Conservation (phyloP, 2,888 invertebrate genomes). For the Cetonia aurata region DNA sequence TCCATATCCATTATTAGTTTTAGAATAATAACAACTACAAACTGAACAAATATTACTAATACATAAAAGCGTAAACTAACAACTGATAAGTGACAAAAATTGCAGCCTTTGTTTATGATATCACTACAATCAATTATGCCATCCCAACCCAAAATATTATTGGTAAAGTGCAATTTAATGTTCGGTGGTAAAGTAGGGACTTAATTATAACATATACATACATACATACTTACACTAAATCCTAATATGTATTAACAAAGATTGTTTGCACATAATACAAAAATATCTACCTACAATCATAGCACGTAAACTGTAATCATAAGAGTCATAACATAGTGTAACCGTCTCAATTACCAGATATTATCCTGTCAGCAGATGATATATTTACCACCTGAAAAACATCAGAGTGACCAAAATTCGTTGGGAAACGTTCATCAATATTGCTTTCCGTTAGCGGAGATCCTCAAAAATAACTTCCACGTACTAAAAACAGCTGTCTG, state of each 20-base stretch:
- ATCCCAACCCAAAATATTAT: too few species aligned
- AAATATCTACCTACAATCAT: neutral
- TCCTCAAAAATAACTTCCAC: conserved; percentile 57
- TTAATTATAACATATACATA: too few species aligned
- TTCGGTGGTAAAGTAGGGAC: too few species aligned
- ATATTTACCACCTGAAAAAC: conserved; percentile 38
- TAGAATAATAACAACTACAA: too few species aligned
- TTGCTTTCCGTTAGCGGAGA: conserved; percentile 41
- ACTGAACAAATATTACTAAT: too few species aligned
- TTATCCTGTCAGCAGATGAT: conserved; percentile 41
- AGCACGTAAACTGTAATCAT: neutral
- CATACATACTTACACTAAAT: too few species aligned
- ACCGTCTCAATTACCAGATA: conserved; percentile 38
- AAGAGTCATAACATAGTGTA: conserved; percentile 32
- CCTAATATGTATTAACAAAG: neutral
- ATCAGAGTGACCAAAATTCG: conserved; percentile 38
- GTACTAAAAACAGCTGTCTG: conserved; percentile 68
- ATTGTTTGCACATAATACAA: neutral
- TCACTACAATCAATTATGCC: too few species aligned
- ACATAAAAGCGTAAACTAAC: too few species aligned
- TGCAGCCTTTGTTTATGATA: too few species aligned
- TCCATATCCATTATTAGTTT: too few species aligned
- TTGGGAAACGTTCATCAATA: conserved; percentile 36
- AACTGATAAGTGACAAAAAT: too few species aligned
- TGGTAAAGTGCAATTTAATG: too few species aligned